phyloP scores from a whole-genome alignment of 2,888 invertebrate genomes.

The Limnephilus rhombicus region DNA sequence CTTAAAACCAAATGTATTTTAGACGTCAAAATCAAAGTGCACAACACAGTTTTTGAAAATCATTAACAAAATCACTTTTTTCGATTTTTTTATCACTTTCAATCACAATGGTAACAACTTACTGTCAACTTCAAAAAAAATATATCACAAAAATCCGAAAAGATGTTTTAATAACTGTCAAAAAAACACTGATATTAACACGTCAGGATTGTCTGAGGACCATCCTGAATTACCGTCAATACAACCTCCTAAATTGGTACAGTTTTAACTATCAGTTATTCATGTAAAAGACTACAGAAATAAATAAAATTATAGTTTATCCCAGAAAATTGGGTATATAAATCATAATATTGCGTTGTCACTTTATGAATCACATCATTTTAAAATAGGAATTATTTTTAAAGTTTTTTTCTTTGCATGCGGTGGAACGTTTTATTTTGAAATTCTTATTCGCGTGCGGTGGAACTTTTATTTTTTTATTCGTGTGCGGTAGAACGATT shows the following conservation, averaged over 20 bases:
- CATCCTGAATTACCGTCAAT: background rate
- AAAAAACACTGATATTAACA: background rate
- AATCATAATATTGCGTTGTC: background rate
- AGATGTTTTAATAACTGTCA: background rate
- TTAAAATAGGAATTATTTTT: background rate
- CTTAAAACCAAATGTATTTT: background rate
- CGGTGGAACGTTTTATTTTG: background rate
- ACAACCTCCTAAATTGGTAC: background rate
- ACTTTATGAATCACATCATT: background rate
- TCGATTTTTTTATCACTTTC: background rate
- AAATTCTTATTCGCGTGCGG: background rate
- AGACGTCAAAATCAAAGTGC: background rate
- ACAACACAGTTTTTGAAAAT: background rate
- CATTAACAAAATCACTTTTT: background rate
- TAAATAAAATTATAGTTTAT: background rate
- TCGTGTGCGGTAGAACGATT: background rate
- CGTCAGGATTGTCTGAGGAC: slow-evolving; percentile 25
- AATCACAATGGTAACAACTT: background rate
- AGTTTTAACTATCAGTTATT: background rate
- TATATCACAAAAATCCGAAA: background rate
- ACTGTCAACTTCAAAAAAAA: background rate
- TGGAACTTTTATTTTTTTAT: background rate
- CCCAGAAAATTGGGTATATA: background rate
- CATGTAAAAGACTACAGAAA: background rate
- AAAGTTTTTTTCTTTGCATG: background rate